phyloP scores from a whole-genome alignment of 2,797 vertebrate species.

The Ptychobarbus kaznakovi region DNA sequence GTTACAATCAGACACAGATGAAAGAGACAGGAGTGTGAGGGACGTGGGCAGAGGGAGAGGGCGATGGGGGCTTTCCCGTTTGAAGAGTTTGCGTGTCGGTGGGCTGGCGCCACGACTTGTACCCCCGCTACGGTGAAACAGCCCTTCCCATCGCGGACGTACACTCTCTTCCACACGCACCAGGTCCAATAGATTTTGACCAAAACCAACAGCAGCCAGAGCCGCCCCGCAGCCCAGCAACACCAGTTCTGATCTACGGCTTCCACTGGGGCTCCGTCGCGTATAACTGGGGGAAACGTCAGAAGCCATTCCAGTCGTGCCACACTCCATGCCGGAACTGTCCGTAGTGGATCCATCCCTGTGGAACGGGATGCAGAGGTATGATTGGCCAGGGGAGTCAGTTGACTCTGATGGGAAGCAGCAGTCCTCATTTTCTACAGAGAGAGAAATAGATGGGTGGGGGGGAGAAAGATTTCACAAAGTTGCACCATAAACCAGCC shows the following conservation, averaged over 20 bases:
- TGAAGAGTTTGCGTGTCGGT: constrained; percentile 89
- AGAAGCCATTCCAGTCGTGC: constrained; percentile 80
- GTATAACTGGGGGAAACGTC: constrained; percentile 84
- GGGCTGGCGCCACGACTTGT: constrained; percentile 87
- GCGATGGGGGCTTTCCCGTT: constrained; percentile 81
- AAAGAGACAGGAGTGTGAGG: constrained; percentile 90
- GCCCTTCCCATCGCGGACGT: constrained; percentile 87
- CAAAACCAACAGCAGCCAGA: constrained; percentile 90
- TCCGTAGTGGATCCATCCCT: constrained; percentile 83
- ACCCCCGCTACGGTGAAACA: constrained; percentile 89
- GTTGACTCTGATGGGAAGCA: constrained; percentile 82
- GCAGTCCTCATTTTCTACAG: constrained; percentile 89
- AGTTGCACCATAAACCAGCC: background rate
- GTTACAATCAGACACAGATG: constrained; percentile 94
- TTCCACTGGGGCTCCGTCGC: constrained; percentile 82
- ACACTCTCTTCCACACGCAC: constrained; percentile 84
- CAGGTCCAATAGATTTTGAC: constrained; percentile 84
- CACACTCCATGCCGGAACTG: constrained; percentile 79
- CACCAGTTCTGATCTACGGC: constrained; percentile 87
- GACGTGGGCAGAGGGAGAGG: constrained; percentile 75
- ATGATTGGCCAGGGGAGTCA: constrained; percentile 85
- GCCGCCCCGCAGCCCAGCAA: constrained; percentile 91
- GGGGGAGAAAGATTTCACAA: constrained; percentile 26
- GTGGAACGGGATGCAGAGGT: constrained; percentile 95
- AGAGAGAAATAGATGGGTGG: background rate